phyloP scores from a whole-genome alignment of 2,797 vertebrate genomes.

The Hemibagrus guttatus region DNA sequence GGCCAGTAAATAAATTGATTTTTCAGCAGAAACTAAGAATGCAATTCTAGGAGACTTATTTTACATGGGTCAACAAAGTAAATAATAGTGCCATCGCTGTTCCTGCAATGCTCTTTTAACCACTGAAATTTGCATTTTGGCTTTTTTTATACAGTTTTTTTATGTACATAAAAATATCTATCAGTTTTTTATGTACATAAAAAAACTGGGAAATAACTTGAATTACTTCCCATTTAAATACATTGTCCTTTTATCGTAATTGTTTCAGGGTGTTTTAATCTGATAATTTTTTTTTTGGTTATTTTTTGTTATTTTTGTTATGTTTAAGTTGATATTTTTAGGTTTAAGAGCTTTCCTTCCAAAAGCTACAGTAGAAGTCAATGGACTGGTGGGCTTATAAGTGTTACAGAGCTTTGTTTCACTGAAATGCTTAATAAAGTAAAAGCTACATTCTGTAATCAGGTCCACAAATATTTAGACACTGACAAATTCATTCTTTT shows the following conservation, averaged over 20 bases:
- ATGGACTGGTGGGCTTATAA: not conserved
- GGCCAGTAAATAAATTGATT: conserved; percentile 44
- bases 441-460: not conserved
- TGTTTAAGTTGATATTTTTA: not conserved
- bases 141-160: not conserved
- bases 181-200: not conserved
- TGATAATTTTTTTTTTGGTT: no score
- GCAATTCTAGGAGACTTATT: conserved; percentile 63
- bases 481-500: not conserved
- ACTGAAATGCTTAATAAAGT: not conserved
- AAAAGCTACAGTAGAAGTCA: not conserved
- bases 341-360: not conserved
- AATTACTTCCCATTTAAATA: not conserved
- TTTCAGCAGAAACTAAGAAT: conserved; percentile 40
- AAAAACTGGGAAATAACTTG: not conserved
- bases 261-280: not conserved
- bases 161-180: not conserved
- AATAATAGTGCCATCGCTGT: conserved; percentile 56
- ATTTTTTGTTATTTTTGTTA: no score
- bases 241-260: not conserved
- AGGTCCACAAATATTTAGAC: not conserved
- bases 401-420: not conserved
- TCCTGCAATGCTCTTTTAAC: conserved; percentile 30
- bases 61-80: conserved; percentile 62
- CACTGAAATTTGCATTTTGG: conserved; percentile 26